Base-by-base conservation (phyloP, 2,888 invertebrate species). In the Aphidius colemani region DNA sequence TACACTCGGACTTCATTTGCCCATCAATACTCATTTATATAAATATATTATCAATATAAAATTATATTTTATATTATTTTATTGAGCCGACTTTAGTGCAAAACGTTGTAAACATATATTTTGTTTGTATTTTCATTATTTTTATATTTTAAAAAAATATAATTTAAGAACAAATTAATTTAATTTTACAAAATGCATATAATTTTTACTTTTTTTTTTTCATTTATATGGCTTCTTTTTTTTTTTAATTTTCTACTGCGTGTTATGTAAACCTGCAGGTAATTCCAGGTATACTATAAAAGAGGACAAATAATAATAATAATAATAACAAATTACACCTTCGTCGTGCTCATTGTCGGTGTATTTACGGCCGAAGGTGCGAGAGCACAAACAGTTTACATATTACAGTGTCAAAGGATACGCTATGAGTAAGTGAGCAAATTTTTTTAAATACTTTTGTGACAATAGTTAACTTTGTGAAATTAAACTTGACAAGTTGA, bases 351-450 rank as follows among this genome's bases (percentile, higher is more conserved):
- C 64, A 64, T 64, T 63, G 61, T 50, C 46, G n/a, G 57, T 46
- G 55, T 70, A 66, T 71, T 71, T 70, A 71, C 65, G 66, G 61
- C 67, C 53, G 39, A 50, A 63, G 59, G 40, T 43, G 50, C 46
- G 10, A 57, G 57, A 57, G 57, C 57, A 46, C 56, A 45, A 44
- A 57, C 7, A 40, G 11, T 30, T 30, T 5, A 30, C 30, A 30
- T 30, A 30, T 4, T n/a, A 40, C 39, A 40, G n/a, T 40, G n/a
- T 41, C 30, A 50, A 43, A 50, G 41, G 18, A 50, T 10, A 11
- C 51, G n/a, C 18, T 7, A 46, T 30, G 13, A 18, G 13, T 18
- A 45, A 13, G 30, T 45, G 10, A 44, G 44, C 9, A 45, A 7
- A 48, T 7, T 48, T 9, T 10, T 48, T 48, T 13, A 48, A 10